Conservation (phyloP, 2,888 invertebrate genomes). For the Subacronicta megacephala region DNA sequence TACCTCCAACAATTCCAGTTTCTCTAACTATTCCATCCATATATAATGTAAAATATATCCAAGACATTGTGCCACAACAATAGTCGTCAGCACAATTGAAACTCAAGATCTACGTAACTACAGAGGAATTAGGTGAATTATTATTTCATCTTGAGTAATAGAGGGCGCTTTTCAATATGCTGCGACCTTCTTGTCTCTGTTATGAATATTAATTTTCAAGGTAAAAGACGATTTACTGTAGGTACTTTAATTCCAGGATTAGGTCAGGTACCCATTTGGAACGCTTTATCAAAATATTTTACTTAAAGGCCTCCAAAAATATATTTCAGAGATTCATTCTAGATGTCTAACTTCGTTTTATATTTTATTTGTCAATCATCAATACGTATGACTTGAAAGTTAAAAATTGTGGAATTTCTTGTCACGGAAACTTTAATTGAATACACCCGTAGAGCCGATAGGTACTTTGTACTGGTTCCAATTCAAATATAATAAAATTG, state of each 20-base stretch:
- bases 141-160: conserved; percentile 17
- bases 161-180: conserved; percentile 7
- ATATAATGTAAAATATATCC: conserved; percentile 3
- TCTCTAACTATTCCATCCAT: neutral
- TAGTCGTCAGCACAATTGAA: conserved; percentile 15
- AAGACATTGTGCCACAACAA: conserved; percentile 28
- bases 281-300: neutral
- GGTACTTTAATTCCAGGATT: neutral
- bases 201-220: conserved; percentile 19
- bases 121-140: conserved; percentile 21
- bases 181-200: neutral
- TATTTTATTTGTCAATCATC: no score
- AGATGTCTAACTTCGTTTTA: no score
- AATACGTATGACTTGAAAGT: no score
- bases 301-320: neutral
- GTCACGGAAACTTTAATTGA: no score
- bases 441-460: no score
- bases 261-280: conserved; percentile 5
- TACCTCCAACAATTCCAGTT: conserved; percentile 5
- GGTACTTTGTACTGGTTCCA: neutral
- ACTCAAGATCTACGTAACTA: conserved; percentile 4
- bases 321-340: conserved; percentile 2
- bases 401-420: no score
- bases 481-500: conserved; percentile 1
- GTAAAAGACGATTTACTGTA: neutral